Base-by-base conservation (phyloP, 1,140 invertebrate species). In the Chironomus striatipennis region DNA sequence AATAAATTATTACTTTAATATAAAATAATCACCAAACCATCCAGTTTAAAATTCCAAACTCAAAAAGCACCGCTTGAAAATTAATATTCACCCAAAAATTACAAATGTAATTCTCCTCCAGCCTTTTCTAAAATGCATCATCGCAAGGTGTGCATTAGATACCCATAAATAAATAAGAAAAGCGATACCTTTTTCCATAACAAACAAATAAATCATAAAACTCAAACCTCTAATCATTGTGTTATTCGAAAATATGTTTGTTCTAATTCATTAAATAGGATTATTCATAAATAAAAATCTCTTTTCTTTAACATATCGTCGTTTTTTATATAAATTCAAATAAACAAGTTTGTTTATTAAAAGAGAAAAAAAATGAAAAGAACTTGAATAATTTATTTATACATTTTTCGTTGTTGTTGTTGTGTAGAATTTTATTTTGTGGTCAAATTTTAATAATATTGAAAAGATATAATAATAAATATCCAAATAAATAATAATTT, bases 401-500 rank as follows among this genome's bases (percentile, higher is more conserved):
- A 17, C 8, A 57, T 57, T 57, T 57, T n/a, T 57, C 47, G n/a
- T 34, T 34, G 24, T 34, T 34, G 24, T 34, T 34, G 24, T 34
- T 34, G 24, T 34, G 24, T 34, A 34, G 24, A 34, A 2, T 34
- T 34, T 10, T n/a, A 57, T 57, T 57, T 57, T 57, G 65, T 70
- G 65, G 65, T 70, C 65, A 21, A 21, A 70, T 70, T 70, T 70
- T 18, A 70, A 70, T 70, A 70, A 70, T 70, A 70, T 70, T 70
- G 65, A 70, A 70, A 70, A 57, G 12, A 57, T 57, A n/a, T 57
- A 47, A n/a, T 12, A 57, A 34, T 34, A 34, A 57, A n/a, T 18
- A 70, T 70, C 65, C 65, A 70, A 57, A 70, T 70, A 70, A 70
- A 70, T 70, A 70, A 70, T 70, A 70, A 70, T 70, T 70, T 70